Evolutionary conservation across 2,797 vertebrate genomes (phyloP), one percentile per base, ranked within the genome.

Genomic region (Siniperca scherzeri): DNA sequence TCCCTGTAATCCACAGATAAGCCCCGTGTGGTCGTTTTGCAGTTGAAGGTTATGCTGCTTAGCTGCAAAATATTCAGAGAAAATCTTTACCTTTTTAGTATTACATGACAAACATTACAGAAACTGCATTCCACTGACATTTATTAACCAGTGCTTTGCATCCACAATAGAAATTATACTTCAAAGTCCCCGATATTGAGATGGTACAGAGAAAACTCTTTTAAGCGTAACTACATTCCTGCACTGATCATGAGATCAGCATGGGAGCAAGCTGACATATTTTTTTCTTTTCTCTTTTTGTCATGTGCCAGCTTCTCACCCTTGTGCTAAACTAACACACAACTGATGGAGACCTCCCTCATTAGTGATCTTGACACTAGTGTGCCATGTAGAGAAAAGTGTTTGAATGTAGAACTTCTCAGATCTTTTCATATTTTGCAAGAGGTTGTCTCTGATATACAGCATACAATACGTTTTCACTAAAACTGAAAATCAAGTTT

Each of bases 1-100:
- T 1, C 83, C 40, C 59, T 83, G 85, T 95, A 94, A 95, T 94
- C 94, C 91, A 77, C 79, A 88, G 87, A 91, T 94, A 89, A 94
- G 83, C 88, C 80, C 69, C 55, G 70, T 86, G 89, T 88, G 89
- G 87, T 91, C 36, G 62, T 78, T 91, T 59, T 76, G 64, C 68
- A 66, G 79, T 21, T 0, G 61, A 59, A 55, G 25, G 59, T 55
- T 81, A 0, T 80, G 74, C 65, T 48, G 55, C 5, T 87, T n/a
- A 71, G 65, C 68, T 75, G 17, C 17, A 13, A 12, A 21, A n/a
- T 55, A 59, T 44, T 61, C 27, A 10, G 30, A 65, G 8, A 30
- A 87, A 70, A 73, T 40, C 36, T 33, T 7, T 12, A 53, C 53
- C 27, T 69, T 70, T 61, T 70, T 61, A 7, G 8, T 38, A 50